Evolutionary conservation across 2,113 vertebrate species (phyloP).

Genomic region (Todiramphus saurophagus): DNA sequence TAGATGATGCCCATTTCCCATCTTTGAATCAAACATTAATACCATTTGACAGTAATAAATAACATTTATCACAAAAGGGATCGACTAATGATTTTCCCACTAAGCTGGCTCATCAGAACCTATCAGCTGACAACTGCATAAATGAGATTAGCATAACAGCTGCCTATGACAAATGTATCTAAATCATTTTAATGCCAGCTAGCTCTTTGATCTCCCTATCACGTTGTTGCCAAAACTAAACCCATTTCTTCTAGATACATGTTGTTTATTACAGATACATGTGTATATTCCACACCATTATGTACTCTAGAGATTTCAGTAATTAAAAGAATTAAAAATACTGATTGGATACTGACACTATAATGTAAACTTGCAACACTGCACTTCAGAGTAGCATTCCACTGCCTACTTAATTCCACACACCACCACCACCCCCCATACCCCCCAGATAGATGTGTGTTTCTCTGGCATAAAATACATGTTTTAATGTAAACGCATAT

Average conservation of each 20-base stretch:
- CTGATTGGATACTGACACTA: conserved; percentile 52
- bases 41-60: conserved; percentile 98
- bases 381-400: conserved; percentile 34
- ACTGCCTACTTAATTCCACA: conserved; percentile 32
- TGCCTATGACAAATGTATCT: conserved; percentile 93
- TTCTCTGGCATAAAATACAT: conserved; percentile 65
- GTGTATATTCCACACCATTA: conserved; percentile 69
- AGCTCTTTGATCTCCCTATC: conserved; percentile 86
- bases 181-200: conserved; percentile 83
- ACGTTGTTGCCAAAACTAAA: conserved; percentile 76
- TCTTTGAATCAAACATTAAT: conserved; percentile 96
- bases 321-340: conserved; percentile 74
- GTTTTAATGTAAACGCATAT: conserved; percentile 69
- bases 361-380: conserved; percentile 46
- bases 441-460: not conserved
- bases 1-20: conserved; percentile 84
- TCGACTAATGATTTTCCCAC: conserved; percentile 94
- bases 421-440: not conserved
- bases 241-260: conserved; percentile 74
- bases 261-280: conserved; percentile 76
- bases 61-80: conserved; percentile 97
- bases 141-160: conserved; percentile 94
- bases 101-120: conserved; percentile 87
- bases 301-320: conserved; percentile 61
- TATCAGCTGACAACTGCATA: conserved; percentile 91